Evolutionary conservation across 2,888 invertebrate species (phyloP).

Genomic region (Eurois occulta): DNA sequence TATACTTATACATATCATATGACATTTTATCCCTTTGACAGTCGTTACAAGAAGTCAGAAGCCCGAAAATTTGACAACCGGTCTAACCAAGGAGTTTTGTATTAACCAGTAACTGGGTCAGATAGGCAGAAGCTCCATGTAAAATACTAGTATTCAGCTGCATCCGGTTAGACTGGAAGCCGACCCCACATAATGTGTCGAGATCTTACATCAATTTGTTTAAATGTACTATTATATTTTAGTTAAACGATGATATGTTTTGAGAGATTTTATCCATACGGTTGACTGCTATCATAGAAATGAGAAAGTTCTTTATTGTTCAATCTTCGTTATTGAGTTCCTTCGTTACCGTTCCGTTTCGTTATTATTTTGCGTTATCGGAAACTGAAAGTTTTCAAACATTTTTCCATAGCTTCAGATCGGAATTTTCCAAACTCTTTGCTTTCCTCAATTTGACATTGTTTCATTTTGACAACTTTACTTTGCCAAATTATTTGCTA

Average conservation of each 20-base stretch:
- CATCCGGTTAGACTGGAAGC: not conserved
- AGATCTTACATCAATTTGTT: not conserved
- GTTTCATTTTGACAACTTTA: constrained; percentile 53
- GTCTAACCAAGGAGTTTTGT: not conserved
- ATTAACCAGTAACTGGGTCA: not conserved
- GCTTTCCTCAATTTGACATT: constrained; percentile 11
- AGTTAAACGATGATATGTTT: not conserved
- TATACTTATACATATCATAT: not conserved
- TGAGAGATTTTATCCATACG: not conserved
- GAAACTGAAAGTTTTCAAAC: not conserved
- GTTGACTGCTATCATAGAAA: not conserved
- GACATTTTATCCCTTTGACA: not conserved
- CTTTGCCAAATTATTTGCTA: constrained; percentile 12
- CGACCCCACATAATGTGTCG: not conserved
- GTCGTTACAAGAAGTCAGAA: not conserved
- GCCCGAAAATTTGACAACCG: not conserved
- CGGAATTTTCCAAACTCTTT: constrained; percentile 17
- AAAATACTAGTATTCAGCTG: not conserved
- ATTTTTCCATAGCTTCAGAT: constrained; percentile 12
- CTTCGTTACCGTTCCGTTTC: not conserved
- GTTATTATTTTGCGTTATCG: not conserved
- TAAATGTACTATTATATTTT: not conserved
- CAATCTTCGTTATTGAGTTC: not conserved
- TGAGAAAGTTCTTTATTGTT: not conserved
- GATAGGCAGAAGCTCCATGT: not conserved